Base-by-base conservation (phyloP, 2,888 invertebrate species). In the Apamea sordens region DNA sequence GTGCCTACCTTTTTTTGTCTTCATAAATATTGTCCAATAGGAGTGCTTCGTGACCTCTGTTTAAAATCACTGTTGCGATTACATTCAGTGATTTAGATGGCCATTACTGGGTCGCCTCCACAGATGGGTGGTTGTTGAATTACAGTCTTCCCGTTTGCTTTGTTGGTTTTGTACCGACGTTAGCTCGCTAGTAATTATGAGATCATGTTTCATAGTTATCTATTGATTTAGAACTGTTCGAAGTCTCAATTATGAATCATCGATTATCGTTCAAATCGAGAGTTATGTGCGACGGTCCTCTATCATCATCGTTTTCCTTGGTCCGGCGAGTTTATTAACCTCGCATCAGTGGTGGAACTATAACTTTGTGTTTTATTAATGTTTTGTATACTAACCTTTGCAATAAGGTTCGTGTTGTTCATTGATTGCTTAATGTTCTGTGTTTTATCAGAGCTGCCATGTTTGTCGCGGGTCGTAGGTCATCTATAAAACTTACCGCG, bases 161-260 rank as follows among this genome's bases (percentile, higher is more conserved):
- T 95, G 94, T 96, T 95, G 93, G 93, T 94, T 95, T 95, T 94
- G 92, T 94, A 92, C 93, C 94, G 94, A 92, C 92, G 92, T 93
- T 93, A 91, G 92, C 90, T 92, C 87, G 92, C 91, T 91, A 93
- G 93, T 95, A 95, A 96, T 96, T 96, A 96, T 95, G 94, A 94
- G 94, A 95, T 96, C 95, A 95, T 95, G 95, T 94, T 95, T 95
- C 94, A 93, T 95, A 94, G 93, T 95, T 94, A 94, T 94, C 94
- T 94, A 95, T 94, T 95, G 95, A 95, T 96, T 95, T 94, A 94
- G 95, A 95, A 93, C 93, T 94, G 92, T 93, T 91, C 93, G 91
- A 95, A 94, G 94, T 94, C 94, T 95, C 94, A 95, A 95, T 95
- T 96, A 95, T 94, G 94, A 95, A 93, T 95, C 94, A 95, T 93